A percentile compares a stretch with the other conserved stretches of the same genome.
Evolutionary conservation across 2,797 vertebrate genomes (phyloP).

Genomic region (Anguilla obscura): DNA sequence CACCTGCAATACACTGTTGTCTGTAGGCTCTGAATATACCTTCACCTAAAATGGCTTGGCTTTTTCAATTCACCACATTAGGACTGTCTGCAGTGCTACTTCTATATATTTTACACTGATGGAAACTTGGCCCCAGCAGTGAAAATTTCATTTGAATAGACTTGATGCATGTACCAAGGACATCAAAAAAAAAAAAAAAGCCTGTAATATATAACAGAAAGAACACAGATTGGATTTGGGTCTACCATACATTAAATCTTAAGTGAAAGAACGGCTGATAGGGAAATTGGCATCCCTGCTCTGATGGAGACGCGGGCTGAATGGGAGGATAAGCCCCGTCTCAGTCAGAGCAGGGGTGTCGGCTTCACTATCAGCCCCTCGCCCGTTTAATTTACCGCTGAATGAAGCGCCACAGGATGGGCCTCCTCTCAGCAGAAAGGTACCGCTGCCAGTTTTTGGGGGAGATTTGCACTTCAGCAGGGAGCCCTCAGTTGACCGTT

Average conservation of each 20-base stretch:
- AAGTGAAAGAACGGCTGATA: neutral
- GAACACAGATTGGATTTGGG: neutral
- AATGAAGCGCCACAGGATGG: neutral
- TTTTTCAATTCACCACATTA: neutral
- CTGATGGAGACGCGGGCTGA: neutral
- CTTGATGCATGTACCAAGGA: neutral
- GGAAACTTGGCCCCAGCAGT: neutral
- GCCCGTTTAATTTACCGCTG: neutral
- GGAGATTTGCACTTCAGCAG: neutral
- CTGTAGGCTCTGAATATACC: neutral
- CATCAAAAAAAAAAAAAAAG: neutral
- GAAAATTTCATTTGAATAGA: neutral
- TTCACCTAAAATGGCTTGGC: neutral
- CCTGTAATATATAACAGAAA: neutral
- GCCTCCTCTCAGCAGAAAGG: neutral
- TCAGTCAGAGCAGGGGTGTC: neutral
- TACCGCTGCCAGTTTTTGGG: neutral
- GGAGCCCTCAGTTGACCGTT: neutral
- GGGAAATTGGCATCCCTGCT: neutral
- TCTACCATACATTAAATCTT: neutral
- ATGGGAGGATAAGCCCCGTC: neutral
- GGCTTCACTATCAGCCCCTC: neutral
- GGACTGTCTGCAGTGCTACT: neutral
- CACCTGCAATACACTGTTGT: neutral
- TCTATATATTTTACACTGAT: neutral